Conservation (phyloP, 2,888 invertebrate species). For the Caenorhabditis auriculariae region DNA sequence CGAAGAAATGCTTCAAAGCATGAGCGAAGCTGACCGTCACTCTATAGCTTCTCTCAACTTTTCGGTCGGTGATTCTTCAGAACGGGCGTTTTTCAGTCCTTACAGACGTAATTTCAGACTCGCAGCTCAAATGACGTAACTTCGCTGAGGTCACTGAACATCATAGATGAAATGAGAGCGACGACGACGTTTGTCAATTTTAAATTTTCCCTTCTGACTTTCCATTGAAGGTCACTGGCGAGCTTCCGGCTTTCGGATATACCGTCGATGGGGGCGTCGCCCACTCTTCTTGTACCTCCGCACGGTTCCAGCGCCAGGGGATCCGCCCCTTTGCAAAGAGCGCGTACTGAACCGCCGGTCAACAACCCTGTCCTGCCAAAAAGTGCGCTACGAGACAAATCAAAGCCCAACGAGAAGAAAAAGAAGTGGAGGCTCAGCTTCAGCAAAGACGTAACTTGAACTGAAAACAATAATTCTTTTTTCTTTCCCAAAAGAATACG, state of each 20-base stretch:
- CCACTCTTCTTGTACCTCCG: slow-evolving; percentile 23
- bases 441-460: slow-evolving; percentile 29
- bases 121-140: slow-evolving; percentile 10
- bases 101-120: slow-evolving; percentile 3
- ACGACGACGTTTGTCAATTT: slow-evolving; percentile 5
- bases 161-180: slow-evolving; percentile 11
- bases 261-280: slow-evolving; percentile 24
- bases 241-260: slow-evolving; percentile 37
- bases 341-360: slow-evolving; percentile 18
- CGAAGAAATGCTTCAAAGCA: slow-evolving; percentile 48
- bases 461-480: too few species aligned
- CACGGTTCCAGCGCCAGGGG: slow-evolving; percentile 10
- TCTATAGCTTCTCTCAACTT: slow-evolving; percentile 30
- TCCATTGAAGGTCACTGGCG: slow-evolving; percentile 28
- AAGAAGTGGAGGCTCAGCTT: slow-evolving; percentile 41
- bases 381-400: slow-evolving; percentile 37
- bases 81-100: not conserved
- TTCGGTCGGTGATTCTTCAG: slow-evolving; percentile 6
- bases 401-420: slow-evolving; percentile 34
- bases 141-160: slow-evolving; percentile 16
- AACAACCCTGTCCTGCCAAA: slow-evolving; percentile 21
- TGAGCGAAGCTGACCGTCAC: slow-evolving; percentile 42
- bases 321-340: slow-evolving; percentile 20
- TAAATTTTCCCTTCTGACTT: not conserved
- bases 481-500: too few species aligned